Evolutionary conservation across 1,140 invertebrate genomes (phyloP), one percentile per base, ranked within the genome.

Genomic region (Onthophagus taurus): DNA sequence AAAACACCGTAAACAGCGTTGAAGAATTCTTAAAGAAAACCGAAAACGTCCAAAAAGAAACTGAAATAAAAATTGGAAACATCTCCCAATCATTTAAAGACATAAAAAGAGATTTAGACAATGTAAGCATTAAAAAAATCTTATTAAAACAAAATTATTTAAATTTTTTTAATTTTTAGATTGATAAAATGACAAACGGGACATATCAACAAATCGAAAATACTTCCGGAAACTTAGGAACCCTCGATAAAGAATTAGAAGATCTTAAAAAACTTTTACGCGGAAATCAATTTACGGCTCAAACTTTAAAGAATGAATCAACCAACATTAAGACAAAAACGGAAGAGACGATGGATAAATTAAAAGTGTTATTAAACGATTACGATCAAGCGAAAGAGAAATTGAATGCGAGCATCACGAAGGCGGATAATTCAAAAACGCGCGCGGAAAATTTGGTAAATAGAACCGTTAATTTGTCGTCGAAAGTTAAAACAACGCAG

Each of bases 251-350:
- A 3, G 52, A 55, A 46, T 33, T 64, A 14, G 48, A 37, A 12
- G 45, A 53, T 17, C 45, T 63, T 3, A 58, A 60, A 50, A 48
- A 47, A 24, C 59, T 59, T 42, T 58, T 60, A 18, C 59, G 57
- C 1, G 51, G 55, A 16, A 61, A 61, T 48, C 54, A 53, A 29
- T 51, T 53, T 34, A 56, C 47, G n/a, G 61, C 61, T 6, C 49
- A 58, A 29, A 48, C 55, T 23, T 50, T 61, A 6, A 54, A 55
- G 11, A 48, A 56, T 16, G 59, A 60, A 38, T 60, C 61, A 1
- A 26, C 44, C 19, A 54, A 52, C 30, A 61, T 60, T 14, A 39
- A 59, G 5, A 49, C 49, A 12, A 56, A 59, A 29, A 55, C 57
- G 1, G 44, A 57, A 29, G 44, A 57, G 17, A 57, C 59, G 5